Conservation (phyloP, 2,888 invertebrate genomes). For the Leptothorax acervorum region DNA sequence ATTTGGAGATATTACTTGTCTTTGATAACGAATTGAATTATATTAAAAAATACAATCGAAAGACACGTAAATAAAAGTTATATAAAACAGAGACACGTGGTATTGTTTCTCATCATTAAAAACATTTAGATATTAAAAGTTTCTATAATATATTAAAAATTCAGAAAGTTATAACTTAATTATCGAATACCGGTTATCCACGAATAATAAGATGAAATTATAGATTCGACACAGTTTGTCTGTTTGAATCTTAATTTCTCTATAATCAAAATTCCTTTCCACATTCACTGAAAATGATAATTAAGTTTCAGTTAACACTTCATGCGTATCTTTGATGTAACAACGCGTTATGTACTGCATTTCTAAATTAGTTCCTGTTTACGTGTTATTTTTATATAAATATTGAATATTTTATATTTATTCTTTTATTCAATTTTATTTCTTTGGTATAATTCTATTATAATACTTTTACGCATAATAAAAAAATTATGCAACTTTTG, state of each 20-base stretch:
- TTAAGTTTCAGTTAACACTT: slow-evolving; percentile 14
- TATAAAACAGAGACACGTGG: not conserved
- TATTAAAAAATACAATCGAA: not conserved
- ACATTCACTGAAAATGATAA: slow-evolving; percentile 16
- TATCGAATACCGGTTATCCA: not conserved
- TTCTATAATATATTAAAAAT: slow-evolving; percentile 15
- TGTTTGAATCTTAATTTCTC: not conserved
- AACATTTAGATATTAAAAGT: not conserved
- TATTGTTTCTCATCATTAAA: not conserved
- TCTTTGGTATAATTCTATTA: not conserved
- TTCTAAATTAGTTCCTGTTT: slow-evolving; percentile 19
- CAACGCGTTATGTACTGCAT: slow-evolving; percentile 2
- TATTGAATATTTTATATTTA: not conserved
- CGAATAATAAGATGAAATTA: not conserved
- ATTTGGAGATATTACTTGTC: not conserved
- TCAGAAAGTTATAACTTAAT: slow-evolving; percentile 16
- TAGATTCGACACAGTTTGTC: slow-evolving; percentile 20
- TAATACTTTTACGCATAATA: not conserved
- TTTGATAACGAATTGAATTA: not conserved
- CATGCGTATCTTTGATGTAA: slow-evolving; percentile 31
- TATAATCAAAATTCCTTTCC: slow-evolving; percentile 6
- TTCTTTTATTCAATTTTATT: not conserved
- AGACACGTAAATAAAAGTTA: not conserved
- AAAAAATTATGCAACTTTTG: slow-evolving; percentile 37
- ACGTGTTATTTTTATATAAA: slow-evolving; percentile 12